These are phyloP conservation scores for Rhamphomyia laevipes DNA, from an alignment of 2,888 invertebrate genomes.

Conservation along the genomic window DNA sequence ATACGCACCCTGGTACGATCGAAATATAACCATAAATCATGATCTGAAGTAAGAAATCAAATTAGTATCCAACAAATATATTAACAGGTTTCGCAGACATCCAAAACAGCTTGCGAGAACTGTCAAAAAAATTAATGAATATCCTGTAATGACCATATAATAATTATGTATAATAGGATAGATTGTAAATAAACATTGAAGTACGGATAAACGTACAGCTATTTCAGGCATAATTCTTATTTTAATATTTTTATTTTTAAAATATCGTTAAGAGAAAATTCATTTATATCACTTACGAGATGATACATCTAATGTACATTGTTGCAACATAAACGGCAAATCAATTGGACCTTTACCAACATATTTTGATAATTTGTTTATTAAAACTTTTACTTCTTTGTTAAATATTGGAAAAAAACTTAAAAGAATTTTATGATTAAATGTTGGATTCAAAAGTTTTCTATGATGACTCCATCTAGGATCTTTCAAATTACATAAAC, in stretches of 20 bases:
- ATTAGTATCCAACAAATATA: too few relatives aligned
- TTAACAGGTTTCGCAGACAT: too few relatives aligned
- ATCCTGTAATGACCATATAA: too few relatives aligned
- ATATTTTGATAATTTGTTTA: background rate
- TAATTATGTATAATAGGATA: too few relatives aligned
- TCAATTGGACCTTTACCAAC: background rate
- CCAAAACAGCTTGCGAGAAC: too few relatives aligned
- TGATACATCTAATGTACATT: background rate
- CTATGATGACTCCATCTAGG: conserved; percentile 8
- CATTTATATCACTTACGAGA: conserved; percentile 6
- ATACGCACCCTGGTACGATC: too few relatives aligned
- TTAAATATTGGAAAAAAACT: conserved; percentile 10
- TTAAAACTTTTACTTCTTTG: background rate
- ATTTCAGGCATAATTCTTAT: background rate
- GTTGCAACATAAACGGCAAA: background rate
- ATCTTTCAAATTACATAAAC: conserved; percentile 1
- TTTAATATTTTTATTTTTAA: background rate
- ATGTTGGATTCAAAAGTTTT: conserved; percentile 12
- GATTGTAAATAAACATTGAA: too few relatives aligned
- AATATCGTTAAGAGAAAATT: conserved; percentile 9
- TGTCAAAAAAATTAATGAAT: too few relatives aligned
- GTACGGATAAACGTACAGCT: too few relatives aligned
- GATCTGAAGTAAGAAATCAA: too few relatives aligned
- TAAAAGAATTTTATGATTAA: conserved; percentile 8
- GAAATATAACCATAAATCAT: too few relatives aligned